phyloP scores from a whole-genome alignment of 2,797 vertebrate species.

The Synanceia verrucosa region DNA sequence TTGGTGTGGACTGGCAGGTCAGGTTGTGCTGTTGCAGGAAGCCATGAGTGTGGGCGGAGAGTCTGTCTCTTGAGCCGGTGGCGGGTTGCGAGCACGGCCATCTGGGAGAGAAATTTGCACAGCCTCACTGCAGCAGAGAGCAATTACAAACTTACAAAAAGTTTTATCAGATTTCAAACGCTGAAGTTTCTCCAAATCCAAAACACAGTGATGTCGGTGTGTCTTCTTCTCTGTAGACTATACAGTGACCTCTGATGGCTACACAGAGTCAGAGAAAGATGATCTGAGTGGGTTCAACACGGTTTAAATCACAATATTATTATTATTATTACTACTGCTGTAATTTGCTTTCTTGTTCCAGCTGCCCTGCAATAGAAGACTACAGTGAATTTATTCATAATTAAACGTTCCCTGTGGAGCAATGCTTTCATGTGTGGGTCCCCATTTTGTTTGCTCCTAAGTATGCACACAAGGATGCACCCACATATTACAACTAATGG shows the following conservation, averaged over 20 bases:
- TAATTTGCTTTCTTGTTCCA: not conserved
- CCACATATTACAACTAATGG: not conserved
- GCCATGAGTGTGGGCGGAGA: conserved; percentile 54
- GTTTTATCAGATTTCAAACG: conserved; percentile 11
- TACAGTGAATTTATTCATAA: not conserved
- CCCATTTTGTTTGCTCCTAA: not conserved
- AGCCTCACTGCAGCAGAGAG: conserved; percentile 29
- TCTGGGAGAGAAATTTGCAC: conserved; percentile 57
- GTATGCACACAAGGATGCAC: not conserved
- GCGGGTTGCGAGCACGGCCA: conserved; percentile 41
- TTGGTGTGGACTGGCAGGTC: conserved; percentile 34
- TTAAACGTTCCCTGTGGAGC: not conserved
- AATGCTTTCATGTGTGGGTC: not conserved
- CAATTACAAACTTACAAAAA: conserved; percentile 41
- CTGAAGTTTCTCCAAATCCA: conserved; percentile 12
- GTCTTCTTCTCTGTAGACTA: not conserved
- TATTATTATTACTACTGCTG: not conserved
- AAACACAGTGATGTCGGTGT: not conserved
- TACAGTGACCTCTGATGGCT: conserved; percentile 29
- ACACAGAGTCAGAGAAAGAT: not conserved
- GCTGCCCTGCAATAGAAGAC: not conserved
- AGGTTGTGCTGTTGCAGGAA: conserved; percentile 33
- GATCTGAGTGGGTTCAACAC: not conserved
- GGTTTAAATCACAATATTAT: not conserved
- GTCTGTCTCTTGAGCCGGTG: conserved; percentile 53